Percentiles rank a stretch among this genome's conserved stretches.
These are phyloP conservation scores for Neopelma chrysocephalum DNA, from an alignment of 2,797 vertebrate genomes.

Conservation along the genomic window DNA sequence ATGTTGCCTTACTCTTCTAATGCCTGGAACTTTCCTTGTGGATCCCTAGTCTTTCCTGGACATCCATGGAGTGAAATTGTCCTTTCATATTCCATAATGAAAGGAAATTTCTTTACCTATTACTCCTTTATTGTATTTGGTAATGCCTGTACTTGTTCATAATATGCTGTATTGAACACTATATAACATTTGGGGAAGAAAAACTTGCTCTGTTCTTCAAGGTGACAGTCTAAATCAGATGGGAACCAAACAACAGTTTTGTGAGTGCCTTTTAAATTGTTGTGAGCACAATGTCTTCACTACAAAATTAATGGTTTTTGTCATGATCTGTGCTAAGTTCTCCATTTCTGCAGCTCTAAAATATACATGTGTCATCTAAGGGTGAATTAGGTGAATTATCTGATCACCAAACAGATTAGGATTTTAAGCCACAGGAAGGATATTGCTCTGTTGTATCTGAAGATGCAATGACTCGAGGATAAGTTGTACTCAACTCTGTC, in stretches of 20 bases:
- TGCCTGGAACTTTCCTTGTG: not conserved
- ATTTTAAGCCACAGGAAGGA: constrained; percentile 33
- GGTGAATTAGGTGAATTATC: not conserved
- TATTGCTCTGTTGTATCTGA: not conserved
- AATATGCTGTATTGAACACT: not conserved
- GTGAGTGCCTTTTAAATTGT: not conserved
- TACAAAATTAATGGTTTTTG: not conserved
- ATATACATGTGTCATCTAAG: not conserved
- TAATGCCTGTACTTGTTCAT: not conserved
- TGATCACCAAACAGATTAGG: not conserved
- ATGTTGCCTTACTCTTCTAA: not conserved
- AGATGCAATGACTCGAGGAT: constrained; percentile 2
- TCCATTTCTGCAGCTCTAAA: not conserved
- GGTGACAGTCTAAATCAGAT: not conserved
- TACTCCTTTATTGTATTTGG: not conserved
- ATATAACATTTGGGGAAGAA: not conserved
- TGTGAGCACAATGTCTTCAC: not conserved
- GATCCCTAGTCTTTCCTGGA: not conserved
- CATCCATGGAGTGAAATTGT: not conserved
- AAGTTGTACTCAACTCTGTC: constrained; percentile 12
- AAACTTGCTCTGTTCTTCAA: not conserved
- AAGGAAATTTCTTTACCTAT: not conserved
- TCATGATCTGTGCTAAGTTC: not conserved
- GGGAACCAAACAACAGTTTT: not conserved
- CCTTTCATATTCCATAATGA: not conserved